Evolutionary conservation across 2,888 invertebrate species (phyloP).

Genomic region (Sarcophaga subvicina): DNA sequence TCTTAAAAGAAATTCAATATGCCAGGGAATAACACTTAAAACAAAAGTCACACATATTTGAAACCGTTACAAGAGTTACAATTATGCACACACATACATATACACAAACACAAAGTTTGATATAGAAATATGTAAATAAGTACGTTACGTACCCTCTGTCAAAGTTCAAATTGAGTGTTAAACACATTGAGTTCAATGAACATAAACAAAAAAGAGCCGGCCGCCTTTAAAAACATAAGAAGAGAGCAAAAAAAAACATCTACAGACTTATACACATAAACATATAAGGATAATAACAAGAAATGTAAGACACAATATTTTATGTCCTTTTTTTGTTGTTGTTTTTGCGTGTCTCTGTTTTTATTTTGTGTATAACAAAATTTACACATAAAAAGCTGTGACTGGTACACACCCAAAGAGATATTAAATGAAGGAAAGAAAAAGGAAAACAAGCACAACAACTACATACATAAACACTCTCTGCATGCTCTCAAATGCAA

Average conservation of each 20-base stretch:
- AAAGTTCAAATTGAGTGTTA: slow-evolving; percentile 57
- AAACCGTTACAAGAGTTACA: slow-evolving; percentile 28
- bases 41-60: slow-evolving; percentile 57
- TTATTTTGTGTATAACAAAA: slow-evolving; percentile 22
- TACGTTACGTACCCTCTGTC: neutral
- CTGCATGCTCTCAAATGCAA: neutral
- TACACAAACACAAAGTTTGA: neutral
- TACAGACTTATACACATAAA: neutral
- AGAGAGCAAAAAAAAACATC: neutral
- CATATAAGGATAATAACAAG: slow-evolving; percentile 27
- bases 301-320: slow-evolving; percentile 46
- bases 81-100: neutral
- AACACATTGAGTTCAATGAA: slow-evolving; percentile 62
- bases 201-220: slow-evolving; percentile 50
- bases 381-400: too few species aligned
- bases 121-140: neutral
- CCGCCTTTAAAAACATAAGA: slow-evolving; percentile 45
- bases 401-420: neutral
- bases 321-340: neutral
- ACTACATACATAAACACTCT: neutral
- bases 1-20: neutral
- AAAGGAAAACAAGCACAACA: neutral
- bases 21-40: slow-evolving; percentile 46
- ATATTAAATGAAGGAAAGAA: neutral
- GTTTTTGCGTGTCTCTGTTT: slow-evolving; percentile 12